Percentiles rank a stretch among this genome's conserved stretches.
These are phyloP conservation scores for Keiferia lycopersicella DNA, from an alignment of 2,888 invertebrate species.

Conservation along the genomic window DNA sequence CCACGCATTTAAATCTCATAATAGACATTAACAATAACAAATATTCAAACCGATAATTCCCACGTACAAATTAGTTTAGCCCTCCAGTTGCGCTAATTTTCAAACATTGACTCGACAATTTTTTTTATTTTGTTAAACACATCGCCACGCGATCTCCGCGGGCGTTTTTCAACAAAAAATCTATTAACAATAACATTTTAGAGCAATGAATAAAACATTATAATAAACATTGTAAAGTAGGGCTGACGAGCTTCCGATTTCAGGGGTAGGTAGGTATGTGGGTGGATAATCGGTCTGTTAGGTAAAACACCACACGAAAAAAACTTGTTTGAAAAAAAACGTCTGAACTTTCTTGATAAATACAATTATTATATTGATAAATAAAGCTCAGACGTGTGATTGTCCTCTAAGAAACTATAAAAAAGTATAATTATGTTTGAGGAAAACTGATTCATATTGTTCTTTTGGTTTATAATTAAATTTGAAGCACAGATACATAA, in stretches of 20 bases:
- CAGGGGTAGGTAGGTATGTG: constrained; percentile 5
- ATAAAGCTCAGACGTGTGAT: no score
- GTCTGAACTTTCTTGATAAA: no score
- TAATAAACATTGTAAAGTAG: constrained; percentile 33
- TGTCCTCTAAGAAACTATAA: no score
- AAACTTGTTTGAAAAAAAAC: no score
- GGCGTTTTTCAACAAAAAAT: constrained; percentile 54
- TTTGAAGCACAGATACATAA: no score
- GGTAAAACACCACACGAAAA: no score
- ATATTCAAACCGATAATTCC: constrained; percentile 45
- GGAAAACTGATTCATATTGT: no score
- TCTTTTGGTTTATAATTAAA: no score
- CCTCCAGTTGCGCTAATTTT: constrained; percentile 64
- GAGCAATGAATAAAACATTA: constrained; percentile 71
- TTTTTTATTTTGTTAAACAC: constrained; percentile 57
- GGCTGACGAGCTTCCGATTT: constrained; percentile 36
- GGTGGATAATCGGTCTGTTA: no score
- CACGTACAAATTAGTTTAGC: constrained; percentile 47
- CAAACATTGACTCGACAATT: constrained; percentile 54
- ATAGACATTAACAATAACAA: constrained; percentile 20
- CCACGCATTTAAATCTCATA: constrained; percentile 8
- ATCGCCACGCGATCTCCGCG: constrained; percentile 69
- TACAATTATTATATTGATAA: no score
- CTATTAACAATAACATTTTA: constrained; percentile 60
- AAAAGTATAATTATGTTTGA: no score